Base-by-base conservation (phyloP, 2,113 vertebrate genomes). In the Cottus gobio region DNA sequence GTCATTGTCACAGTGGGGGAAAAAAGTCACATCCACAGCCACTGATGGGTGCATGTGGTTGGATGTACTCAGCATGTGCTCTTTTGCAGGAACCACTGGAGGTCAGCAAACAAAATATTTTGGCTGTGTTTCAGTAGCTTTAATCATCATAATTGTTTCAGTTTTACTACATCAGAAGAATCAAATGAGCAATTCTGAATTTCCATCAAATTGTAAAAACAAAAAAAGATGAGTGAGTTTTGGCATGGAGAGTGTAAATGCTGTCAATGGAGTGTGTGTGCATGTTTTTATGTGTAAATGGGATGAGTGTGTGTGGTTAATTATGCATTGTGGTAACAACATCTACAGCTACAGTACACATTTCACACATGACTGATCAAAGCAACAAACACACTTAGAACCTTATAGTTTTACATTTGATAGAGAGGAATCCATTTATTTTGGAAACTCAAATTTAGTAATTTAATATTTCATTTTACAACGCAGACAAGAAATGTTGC, bases 321-420 rank as follows among this genome's bases (percentile, higher is more conserved):
- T n/a, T n/a, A n/a, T n/a, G n/a, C n/a, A n/a, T n/a, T n/a, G n/a
- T n/a, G n/a, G n/a, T n/a, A n/a, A n/a, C n/a, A n/a, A n/a, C n/a
- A 6, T 76, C 63, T n/a, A 52, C 50, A 48, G 46, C 46, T 48
- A 48, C 46, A 48, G 46, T 68, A 28, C 58, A 74, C 22, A 2
- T 36, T 73, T 57, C 31, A 67, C 78, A 54, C 79, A 56, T 57
- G 26, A 56, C 12, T 18, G 63, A 56, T 63, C 67, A 79, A 44
- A 58, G 63, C 36, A 50, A 0, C 39, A 9, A 9, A 10, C 28
- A 76, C 74, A 67, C 39, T 42, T 24, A n/a, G n/a, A n/a, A n/a
- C n/a, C n/a, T n/a, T n/a, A n/a, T n/a, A 54, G 3, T 56, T 66
- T 71, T 44, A 42, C 24, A 10, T 24, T 28, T 3, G 1, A 16